Conservation (phyloP, 2,113 vertebrate genomes). For the Pontoporia blainvillei region DNA sequence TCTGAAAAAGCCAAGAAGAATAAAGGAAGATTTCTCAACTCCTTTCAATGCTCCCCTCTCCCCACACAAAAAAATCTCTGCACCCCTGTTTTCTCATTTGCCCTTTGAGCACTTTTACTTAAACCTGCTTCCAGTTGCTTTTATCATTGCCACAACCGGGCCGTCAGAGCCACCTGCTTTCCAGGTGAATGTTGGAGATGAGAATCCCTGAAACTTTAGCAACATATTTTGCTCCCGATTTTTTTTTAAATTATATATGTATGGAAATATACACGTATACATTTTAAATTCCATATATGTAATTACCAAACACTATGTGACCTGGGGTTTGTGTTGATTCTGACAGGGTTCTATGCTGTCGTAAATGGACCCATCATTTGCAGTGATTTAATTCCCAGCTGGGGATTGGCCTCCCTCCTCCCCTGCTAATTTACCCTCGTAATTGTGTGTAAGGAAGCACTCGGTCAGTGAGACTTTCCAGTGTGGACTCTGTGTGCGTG, state of each 20-base stretch:
- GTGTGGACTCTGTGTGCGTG: not conserved
- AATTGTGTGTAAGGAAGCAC: conserved; percentile 8
- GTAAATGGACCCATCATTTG: not conserved
- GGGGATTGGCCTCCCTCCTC: not conserved
- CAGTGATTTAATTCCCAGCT: conserved; percentile 29
- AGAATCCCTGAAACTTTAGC: conserved; percentile 36
- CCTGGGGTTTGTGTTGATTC: conserved; percentile 21
- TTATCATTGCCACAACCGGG: conserved; percentile 59
- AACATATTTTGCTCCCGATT: conserved; percentile 25
- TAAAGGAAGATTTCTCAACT: conserved; percentile 74
- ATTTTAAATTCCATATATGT: conserved; percentile 54
- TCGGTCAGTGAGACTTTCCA: not conserved
- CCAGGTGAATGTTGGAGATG: conserved; percentile 22
- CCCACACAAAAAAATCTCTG: not conserved
- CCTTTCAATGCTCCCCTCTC: not conserved
- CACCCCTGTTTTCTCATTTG: conserved; percentile 43
- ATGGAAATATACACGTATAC: conserved; percentile 17
- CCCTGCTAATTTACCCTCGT: not conserved
- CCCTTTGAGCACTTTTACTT: conserved; percentile 70
- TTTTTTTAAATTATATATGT: conserved; percentile 32
- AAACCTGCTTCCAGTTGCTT: conserved; percentile 70
- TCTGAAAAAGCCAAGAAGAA: conserved; percentile 74
- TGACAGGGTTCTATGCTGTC: not conserved
- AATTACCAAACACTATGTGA: not conserved
- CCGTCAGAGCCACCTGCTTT: conserved; percentile 22